These are phyloP conservation scores for Rhinoptilus africanus DNA, from an alignment of 2,113 vertebrate genomes.

Conservation along the genomic window DNA sequence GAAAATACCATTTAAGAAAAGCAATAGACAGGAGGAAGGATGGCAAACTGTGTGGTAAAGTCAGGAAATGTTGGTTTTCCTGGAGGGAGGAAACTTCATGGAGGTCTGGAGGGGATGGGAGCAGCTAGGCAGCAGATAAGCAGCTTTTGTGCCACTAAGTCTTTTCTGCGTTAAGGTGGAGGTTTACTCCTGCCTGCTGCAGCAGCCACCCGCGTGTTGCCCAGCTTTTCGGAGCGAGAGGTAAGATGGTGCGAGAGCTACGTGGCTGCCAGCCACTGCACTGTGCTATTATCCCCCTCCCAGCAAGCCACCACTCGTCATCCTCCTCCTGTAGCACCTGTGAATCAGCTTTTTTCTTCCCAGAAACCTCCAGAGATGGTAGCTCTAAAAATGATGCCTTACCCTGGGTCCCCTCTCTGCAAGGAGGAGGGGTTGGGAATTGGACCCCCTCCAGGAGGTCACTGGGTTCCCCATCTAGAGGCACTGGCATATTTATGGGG, in stretches of 20 bases:
- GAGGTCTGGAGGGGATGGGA: background rate
- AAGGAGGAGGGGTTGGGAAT: background rate
- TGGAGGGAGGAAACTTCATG: fast-evolving
- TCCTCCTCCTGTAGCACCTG: background rate
- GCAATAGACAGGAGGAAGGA: background rate
- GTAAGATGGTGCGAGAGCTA: background rate
- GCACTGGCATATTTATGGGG: background rate
- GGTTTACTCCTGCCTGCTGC: background rate
- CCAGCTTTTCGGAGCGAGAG: background rate
- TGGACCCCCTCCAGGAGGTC: background rate
- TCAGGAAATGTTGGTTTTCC: background rate
- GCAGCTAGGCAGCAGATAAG: background rate
- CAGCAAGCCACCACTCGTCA: background rate
- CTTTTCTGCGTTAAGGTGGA: background rate
- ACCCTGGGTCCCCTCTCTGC: background rate
- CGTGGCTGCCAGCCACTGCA: background rate
- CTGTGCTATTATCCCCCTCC: background rate
- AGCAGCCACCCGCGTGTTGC: background rate
- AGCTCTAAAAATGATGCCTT: background rate
- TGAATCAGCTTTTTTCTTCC: background rate
- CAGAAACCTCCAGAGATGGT: background rate
- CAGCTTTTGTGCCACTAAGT: background rate
- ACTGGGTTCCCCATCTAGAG: background rate
- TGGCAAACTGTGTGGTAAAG: background rate
- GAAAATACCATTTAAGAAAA: fast-evolving